These are phyloP conservation scores for Cotesia congregata DNA, from an alignment of 2,888 invertebrate species.

Conservation along the genomic window DNA sequence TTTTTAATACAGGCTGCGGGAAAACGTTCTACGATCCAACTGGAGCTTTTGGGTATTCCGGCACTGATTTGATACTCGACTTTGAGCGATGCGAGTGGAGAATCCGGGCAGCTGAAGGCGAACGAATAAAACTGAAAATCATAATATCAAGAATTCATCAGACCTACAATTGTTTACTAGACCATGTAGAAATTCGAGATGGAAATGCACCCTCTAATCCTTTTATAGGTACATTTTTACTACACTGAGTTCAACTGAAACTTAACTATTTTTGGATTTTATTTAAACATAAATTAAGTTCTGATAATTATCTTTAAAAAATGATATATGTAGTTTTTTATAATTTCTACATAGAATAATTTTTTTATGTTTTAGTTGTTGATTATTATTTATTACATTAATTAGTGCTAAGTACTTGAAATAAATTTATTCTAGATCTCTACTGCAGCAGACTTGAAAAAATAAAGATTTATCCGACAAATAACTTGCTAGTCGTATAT, in stretches of 20 bases:
- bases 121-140: not conserved
- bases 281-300: no score
- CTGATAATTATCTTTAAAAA: no score
- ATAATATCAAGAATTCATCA: not conserved
- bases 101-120: not conserved
- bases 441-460: not conserved
- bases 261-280: no score
- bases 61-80: not conserved
- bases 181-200: not conserved
- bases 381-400: no score
- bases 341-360: no score
- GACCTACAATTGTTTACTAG: not conserved
- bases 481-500: not conserved
- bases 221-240: not conserved
- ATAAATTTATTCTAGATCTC: not conserved
- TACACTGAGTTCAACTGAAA: no score
- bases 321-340: no score
- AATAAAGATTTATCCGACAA: not conserved
- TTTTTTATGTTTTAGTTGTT: no score
- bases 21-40: not conserved
- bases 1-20: not conserved
- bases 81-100: not conserved
- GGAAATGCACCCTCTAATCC: not conserved
- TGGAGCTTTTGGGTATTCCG: not conserved
- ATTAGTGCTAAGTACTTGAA: no score